phyloP scores from a whole-genome alignment of 2,888 invertebrate species.

The Drosophila kuntzei region DNA sequence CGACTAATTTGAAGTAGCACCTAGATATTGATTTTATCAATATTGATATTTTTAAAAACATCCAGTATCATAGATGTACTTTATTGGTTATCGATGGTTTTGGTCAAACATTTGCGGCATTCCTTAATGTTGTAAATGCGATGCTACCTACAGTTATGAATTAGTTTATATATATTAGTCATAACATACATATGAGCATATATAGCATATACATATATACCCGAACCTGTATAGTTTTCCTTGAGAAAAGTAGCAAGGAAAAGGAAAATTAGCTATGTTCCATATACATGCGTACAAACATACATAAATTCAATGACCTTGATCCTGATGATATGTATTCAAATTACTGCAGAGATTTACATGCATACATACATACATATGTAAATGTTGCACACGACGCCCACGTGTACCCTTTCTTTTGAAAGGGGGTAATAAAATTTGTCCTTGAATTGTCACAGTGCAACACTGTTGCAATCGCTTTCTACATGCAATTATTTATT shows the following conservation, averaged over 20 bases:
- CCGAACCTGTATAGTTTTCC: background rate
- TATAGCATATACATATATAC: background rate
- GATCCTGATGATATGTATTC: conserved; percentile 9
- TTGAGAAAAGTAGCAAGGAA: background rate
- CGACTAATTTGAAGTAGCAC: too few relatives aligned
- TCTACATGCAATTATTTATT: conserved; percentile 15
- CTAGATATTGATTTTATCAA: too few relatives aligned
- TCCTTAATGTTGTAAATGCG: too few relatives aligned
- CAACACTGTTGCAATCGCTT: conserved; percentile 23
- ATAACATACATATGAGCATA: too few relatives aligned
- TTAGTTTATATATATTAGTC: too few relatives aligned
- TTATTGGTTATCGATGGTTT: too few relatives aligned
- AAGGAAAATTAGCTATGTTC: background rate
- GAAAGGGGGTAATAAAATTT: conserved; percentile 36
- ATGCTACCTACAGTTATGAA: too few relatives aligned
- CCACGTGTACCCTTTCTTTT: conserved; percentile 49
- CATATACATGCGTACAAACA: background rate
- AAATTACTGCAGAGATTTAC: conserved; percentile 1
- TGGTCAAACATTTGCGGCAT: too few relatives aligned
- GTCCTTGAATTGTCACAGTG: conserved; percentile 44
- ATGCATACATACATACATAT: too few relatives aligned
- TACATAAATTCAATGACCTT: conserved; percentile 6
- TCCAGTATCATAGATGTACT: too few relatives aligned
- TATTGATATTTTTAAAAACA: too few relatives aligned
- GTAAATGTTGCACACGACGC: conserved; percentile 36